Conservation (phyloP, 2,888 invertebrate genomes). For the Nowickia ferox region DNA sequence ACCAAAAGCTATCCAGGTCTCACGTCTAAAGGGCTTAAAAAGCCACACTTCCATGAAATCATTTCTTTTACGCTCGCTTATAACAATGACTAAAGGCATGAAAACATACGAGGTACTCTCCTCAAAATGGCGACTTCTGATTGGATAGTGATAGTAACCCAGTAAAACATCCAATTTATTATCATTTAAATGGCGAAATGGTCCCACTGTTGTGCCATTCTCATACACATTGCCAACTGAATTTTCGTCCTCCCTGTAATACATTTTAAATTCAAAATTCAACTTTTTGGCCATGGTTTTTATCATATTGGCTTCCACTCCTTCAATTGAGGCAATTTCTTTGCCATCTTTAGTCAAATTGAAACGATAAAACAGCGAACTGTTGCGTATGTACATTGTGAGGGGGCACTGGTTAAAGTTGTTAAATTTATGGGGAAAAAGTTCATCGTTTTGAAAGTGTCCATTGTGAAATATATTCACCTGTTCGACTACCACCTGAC, state of each 20-base stretch:
- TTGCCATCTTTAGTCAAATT: slow-evolving; percentile 50
- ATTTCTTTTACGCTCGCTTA: not conserved
- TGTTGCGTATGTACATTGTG: slow-evolving; percentile 31
- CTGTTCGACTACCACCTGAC: slow-evolving; percentile 25
- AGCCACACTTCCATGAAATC: slow-evolving; percentile 38
- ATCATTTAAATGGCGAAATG: slow-evolving; percentile 34
- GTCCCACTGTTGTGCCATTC: slow-evolving; percentile 50
- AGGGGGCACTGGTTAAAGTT: slow-evolving; percentile 63
- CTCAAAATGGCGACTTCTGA: slow-evolving; percentile 30
- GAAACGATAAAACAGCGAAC: slow-evolving; percentile 46
- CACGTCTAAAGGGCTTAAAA: slow-evolving; percentile 24
- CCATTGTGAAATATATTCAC: slow-evolving; percentile 61
- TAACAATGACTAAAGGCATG: slow-evolving; percentile 49
- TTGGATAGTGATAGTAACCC: slow-evolving; percentile 56
- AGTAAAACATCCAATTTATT: slow-evolving; percentile 50
- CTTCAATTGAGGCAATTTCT: slow-evolving; percentile 20
- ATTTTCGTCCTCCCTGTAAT: not conserved
- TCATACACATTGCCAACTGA: not conserved
- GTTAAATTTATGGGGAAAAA: slow-evolving; percentile 55
- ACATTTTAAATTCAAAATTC: slow-evolving; percentile 42
- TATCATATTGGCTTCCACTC: slow-evolving; percentile 59
- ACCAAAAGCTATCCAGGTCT: slow-evolving; percentile 33
- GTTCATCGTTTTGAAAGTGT: slow-evolving; percentile 23
- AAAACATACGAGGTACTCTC: slow-evolving; percentile 42
- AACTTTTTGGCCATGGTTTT: slow-evolving; percentile 47